phyloP scores from a whole-genome alignment of 2,797 vertebrate genomes.

The Esox lucius region DNA sequence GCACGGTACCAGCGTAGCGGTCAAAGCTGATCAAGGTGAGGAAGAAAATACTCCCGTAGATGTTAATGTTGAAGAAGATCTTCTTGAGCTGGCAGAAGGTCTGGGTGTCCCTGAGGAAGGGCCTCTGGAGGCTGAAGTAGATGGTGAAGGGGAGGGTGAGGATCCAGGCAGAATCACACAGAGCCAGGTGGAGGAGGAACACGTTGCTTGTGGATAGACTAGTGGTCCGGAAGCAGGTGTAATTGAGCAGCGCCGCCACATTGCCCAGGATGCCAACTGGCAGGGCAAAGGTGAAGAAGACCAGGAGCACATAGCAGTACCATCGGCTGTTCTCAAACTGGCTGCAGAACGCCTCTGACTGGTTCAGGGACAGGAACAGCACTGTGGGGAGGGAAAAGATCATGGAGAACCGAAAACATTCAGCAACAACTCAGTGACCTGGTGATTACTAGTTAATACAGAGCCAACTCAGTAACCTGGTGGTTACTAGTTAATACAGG shows the following conservation, averaged over 20 bases:
- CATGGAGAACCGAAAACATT: neutral
- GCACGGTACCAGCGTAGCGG: constrained; percentile 74
- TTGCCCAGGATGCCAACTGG: constrained; percentile 79
- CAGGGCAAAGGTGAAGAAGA: constrained; percentile 65
- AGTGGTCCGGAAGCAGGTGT: constrained; percentile 60
- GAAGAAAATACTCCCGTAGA: constrained; percentile 81
- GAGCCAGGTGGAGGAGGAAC: constrained; percentile 77
- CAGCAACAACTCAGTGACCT: too few relatives aligned
- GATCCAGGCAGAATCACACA: constrained; percentile 81
- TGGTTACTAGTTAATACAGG: too few relatives aligned
- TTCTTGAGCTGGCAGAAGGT: constrained; percentile 72
- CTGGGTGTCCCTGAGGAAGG: constrained; percentile 38
- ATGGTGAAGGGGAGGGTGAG: constrained; percentile 73
- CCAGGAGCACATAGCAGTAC: constrained; percentile 76
- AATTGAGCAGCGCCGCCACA: constrained; percentile 68
- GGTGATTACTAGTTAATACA: too few relatives aligned
- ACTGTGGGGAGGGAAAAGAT: constrained; percentile 34
- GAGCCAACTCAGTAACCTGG: too few relatives aligned
- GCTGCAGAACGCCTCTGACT: constrained; percentile 63
- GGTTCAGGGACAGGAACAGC: constrained; percentile 55
- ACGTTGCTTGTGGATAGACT: constrained; percentile 65
- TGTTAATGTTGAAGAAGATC: constrained; percentile 77
- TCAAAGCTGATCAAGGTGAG: constrained; percentile 81
- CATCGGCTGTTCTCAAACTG: constrained; percentile 59
- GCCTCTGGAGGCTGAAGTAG: constrained; percentile 68